Percentiles rank a stretch among this genome's conserved stretches.
Evolutionary conservation across 2,888 invertebrate genomes (phyloP).

Genomic region (Agelastica alni): DNA sequence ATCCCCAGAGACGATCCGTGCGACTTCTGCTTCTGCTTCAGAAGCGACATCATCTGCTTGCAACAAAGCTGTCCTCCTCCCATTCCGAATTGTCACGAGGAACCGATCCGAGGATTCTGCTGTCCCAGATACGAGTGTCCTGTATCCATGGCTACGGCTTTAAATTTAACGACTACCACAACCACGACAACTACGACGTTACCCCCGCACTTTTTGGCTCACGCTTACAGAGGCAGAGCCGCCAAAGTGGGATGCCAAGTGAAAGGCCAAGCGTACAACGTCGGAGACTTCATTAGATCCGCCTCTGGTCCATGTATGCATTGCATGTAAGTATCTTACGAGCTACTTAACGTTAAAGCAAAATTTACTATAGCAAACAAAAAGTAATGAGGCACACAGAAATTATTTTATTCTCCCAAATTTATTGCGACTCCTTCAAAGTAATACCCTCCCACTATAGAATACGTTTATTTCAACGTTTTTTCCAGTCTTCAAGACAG

Average conservation of each 20-base stretch:
- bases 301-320: constrained; percentile 92
- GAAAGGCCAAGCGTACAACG: constrained; percentile 80
- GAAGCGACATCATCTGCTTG: constrained; percentile 92
- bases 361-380: too few species aligned
- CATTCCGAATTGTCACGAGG: constrained; percentile 88
- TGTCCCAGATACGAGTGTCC: constrained; percentile 94
- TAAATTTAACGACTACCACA: constrained; percentile 84
- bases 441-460: too few species aligned
- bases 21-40: constrained; percentile 96
- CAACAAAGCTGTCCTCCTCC: constrained; percentile 96
- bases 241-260: constrained; percentile 83
- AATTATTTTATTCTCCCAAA: too few species aligned
- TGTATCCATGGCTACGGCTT: constrained; percentile 81
- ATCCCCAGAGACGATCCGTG: constrained; percentile 93
- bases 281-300: constrained; percentile 82
- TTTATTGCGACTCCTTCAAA: too few species aligned
- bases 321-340: constrained; percentile 79
- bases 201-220: constrained; percentile 81
- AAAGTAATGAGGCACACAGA: too few species aligned
- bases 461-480: too few species aligned
- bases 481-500: too few species aligned
- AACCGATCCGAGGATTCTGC: constrained; percentile 91
- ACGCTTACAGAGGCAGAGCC: constrained; percentile 76
- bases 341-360: too few species aligned
- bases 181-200: constrained; percentile 85